phyloP scores from a whole-genome alignment of 2,113 vertebrate species.

The Chlamydotis undulata region DNA sequence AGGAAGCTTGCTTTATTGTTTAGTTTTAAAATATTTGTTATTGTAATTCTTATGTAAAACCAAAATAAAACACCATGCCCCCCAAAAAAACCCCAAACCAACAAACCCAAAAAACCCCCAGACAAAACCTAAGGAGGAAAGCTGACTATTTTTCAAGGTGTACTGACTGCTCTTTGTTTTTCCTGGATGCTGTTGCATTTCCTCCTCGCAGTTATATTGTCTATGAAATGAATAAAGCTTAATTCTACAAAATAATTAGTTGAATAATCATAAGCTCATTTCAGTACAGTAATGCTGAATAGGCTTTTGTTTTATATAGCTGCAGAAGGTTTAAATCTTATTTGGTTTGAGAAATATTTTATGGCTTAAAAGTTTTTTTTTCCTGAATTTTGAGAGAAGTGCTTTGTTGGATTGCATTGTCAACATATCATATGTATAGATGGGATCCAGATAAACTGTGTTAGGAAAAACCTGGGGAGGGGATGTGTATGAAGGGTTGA shows the following conservation, averaged over 20 bases:
- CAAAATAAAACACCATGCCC: not conserved
- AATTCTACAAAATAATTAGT: not conserved
- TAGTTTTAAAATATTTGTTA: not conserved
- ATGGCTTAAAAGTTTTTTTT: not conserved
- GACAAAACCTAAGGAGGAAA: not conserved
- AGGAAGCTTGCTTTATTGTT: not conserved
- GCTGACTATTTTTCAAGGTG: not conserved
- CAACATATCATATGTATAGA: not conserved
- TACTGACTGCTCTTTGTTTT: not conserved
- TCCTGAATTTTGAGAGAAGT: not conserved
- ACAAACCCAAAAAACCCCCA: not conserved
- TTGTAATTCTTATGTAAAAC: not conserved
- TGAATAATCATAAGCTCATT: not conserved
- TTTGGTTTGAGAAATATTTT: not conserved
- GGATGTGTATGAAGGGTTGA: not conserved
- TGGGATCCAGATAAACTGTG: not conserved
- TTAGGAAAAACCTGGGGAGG: accelerated
- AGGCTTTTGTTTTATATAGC: not conserved
- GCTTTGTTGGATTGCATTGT: not conserved
- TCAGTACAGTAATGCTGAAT: not conserved
- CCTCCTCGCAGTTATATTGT: not conserved
- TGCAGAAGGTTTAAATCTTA: not conserved
- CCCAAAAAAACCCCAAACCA: not conserved
- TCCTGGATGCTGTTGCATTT: not conserved
- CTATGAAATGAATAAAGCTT: not conserved